These are phyloP conservation scores for Plectus sambesii DNA, from an alignment of 1,140 invertebrate genomes.

Conservation along the genomic window DNA sequence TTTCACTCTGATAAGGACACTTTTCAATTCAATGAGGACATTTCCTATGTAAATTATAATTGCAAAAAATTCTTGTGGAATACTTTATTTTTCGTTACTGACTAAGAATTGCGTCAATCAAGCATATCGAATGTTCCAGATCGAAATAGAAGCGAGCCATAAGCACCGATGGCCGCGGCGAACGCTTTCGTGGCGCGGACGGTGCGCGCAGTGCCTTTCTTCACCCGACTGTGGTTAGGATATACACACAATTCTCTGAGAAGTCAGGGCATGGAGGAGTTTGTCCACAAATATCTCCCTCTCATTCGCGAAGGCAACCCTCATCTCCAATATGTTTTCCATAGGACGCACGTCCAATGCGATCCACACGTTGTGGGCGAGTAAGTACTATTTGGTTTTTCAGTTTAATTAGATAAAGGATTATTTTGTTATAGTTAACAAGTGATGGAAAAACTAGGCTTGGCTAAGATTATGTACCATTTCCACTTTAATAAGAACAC, in stretches of 20 bases:
- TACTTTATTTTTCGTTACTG: no score
- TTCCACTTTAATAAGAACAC: no score
- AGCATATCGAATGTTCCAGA: no score
- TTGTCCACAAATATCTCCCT: conserved; percentile 41
- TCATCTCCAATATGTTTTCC: conserved; percentile 30
- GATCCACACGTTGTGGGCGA: conserved; percentile 41
- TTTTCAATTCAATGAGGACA: no score
- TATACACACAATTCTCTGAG: conserved; percentile 35
- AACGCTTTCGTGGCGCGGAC: conserved; percentile 18
- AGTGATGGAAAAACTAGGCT: no score
- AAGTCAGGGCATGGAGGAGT: conserved; percentile 39
- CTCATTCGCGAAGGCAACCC: conserved; percentile 41
- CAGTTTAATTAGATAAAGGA: no score
- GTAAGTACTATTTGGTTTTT: conserved; percentile 21
- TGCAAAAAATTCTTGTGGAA: no score
- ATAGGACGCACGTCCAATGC: conserved; percentile 27
- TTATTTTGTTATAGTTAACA: no score
- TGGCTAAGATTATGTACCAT: no score
- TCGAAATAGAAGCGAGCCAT: conserved; percentile 14
- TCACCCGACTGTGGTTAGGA: conserved; percentile 24
- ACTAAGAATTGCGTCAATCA: no score
- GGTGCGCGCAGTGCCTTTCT: conserved; percentile 13
- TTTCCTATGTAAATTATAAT: no score
- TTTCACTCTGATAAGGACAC: no score
- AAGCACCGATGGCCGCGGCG: conserved; percentile 22